A percentile compares a stretch with the other conserved stretches of the same genome.
These are phyloP conservation scores for Lasioglossum figueresi DNA, from an alignment of 2,888 invertebrate species.

Conservation along the genomic window DNA sequence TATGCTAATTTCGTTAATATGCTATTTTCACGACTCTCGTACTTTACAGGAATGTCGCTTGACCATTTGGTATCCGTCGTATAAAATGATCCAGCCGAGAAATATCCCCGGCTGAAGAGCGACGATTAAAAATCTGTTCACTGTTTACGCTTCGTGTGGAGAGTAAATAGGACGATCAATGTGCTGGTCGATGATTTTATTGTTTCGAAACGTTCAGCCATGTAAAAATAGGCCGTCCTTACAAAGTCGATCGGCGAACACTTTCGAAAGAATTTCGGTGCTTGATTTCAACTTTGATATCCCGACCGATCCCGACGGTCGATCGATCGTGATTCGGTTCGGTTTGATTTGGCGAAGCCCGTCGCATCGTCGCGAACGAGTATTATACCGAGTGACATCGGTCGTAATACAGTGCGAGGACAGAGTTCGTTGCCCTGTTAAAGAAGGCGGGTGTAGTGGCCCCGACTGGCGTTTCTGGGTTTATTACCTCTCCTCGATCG, in stretches of 20 bases:
- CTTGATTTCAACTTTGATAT: background rate
- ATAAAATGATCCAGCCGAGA: conserved; percentile 29
- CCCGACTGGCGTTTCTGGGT: conserved; percentile 75
- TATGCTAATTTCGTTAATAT: conserved; percentile 82
- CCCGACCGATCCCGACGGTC: background rate
- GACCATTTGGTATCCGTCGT: conserved; percentile 49
- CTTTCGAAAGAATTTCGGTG: conserved; percentile 14
- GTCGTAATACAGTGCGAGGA: conserved; percentile 50
- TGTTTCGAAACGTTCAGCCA: background rate
- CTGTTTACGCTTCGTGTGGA: background rate
- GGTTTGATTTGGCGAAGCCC: conserved; percentile 22
- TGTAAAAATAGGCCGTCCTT: too few species aligned
- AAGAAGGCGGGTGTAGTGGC: conserved; percentile 74
- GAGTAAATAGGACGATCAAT: background rate
- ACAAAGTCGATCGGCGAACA: background rate
- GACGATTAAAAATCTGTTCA: conserved; percentile 42
- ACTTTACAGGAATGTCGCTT: conserved; percentile 55
- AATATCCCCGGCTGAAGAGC: conserved; percentile 22
- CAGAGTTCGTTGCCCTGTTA: conserved; percentile 79
- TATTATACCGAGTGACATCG: conserved; percentile 58
- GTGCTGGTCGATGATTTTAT: background rate
- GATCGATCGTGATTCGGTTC: conserved; percentile 33
- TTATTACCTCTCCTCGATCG: conserved; percentile 66
- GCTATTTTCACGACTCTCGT: conserved; percentile 76
- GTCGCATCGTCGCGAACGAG: conserved; percentile 13